These are phyloP conservation scores for Lingula anatina DNA, from an alignment of 2,888 invertebrate species.

Conservation along the genomic window DNA sequence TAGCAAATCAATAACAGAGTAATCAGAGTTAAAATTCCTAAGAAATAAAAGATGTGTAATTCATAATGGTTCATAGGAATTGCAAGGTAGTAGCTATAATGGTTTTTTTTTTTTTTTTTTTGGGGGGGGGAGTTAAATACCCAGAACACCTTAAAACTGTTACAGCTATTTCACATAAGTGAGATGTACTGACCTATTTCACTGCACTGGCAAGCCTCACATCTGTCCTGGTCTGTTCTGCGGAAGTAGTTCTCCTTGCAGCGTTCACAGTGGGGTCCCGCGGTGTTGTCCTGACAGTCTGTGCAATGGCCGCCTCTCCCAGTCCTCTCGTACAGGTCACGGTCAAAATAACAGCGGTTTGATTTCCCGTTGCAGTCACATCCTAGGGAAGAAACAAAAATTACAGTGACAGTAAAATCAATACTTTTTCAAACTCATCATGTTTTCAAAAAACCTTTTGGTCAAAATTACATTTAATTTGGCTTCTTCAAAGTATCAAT, in stretches of 20 bases:
- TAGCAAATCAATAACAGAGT: too few species aligned
- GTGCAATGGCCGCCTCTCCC: slow-evolving; percentile 96
- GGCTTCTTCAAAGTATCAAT: neutral
- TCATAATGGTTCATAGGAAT: too few species aligned
- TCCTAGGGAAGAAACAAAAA: slow-evolving; percentile 59
- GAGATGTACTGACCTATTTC: slow-evolving; percentile 64
- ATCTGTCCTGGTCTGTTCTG: slow-evolving; percentile 58
- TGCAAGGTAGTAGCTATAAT: too few species aligned
- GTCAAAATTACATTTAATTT: neutral
- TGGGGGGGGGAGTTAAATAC: too few species aligned
- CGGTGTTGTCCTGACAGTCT: slow-evolving; percentile 89
- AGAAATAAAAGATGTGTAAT: too few species aligned
- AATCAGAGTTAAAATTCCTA: too few species aligned
- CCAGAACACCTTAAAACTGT: too few species aligned
- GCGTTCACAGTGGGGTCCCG: slow-evolving; percentile 91
- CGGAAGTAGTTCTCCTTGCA: slow-evolving; percentile 90
- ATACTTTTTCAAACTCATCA: neutral
- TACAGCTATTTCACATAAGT: too few species aligned
- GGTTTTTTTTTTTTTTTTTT: too few species aligned
- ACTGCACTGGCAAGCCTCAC: slow-evolving; percentile 78
- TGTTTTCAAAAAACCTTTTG: neutral
- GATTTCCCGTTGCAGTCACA: slow-evolving; percentile 95
- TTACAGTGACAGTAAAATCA: neutral
- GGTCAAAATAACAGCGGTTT: slow-evolving; percentile 93
- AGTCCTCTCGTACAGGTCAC: slow-evolving; percentile 78